Evolutionary conservation across 2,797 vertebrate species (phyloP), one percentile per base, ranked within the genome.

Genomic region (Malacoctenus gilli): DNA sequence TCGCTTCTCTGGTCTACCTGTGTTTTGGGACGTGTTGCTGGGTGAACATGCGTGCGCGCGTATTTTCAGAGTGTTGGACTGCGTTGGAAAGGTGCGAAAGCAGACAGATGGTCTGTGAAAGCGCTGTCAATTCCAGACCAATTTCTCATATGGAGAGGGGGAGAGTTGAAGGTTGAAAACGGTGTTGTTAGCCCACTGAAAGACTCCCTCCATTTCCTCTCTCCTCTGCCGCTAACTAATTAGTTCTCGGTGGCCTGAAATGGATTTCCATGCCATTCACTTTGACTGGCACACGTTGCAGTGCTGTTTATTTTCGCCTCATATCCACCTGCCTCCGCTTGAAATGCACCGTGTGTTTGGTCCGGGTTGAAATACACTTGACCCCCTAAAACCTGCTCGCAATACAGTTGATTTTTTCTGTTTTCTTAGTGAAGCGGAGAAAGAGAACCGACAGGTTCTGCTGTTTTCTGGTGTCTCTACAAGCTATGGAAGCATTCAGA

Each of bases 211-310:
- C n/a, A 30, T 51, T 66, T 66, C 23, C 42, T 36, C 37, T 44
- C 35, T 44, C n/a, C n/a, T 60, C 57, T 48, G 41, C 69, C 66
- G 57, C 25, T 40, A 63, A 53, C 44, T 77, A 79, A 79, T 74
- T 74, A 52, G 54, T 51, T 78, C 61, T 75, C 67, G 15, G 47
- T 64, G 51, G 56, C 52, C 61, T 59, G 40, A 57, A 67, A 66
- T 35, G 52, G 52, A 60, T 59, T 59, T 34, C 48, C 53, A 16
- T 67, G 78, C 44, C 73, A 63, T 66, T 79, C 66, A 72, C 38
- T 46, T 51, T 70, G 61, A 70, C 61, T 72, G 75, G 54, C 80
- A 75, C 57, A 14, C 37, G 37, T n/a, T n/a, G 38, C 16, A 9
- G 3, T 6, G 14, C 23, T 51, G 34, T 41, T 41, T 42, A 36